phyloP scores from a whole-genome alignment of 2,113 vertebrate species.

The Pseudorhombus dupliciocellatus region DNA sequence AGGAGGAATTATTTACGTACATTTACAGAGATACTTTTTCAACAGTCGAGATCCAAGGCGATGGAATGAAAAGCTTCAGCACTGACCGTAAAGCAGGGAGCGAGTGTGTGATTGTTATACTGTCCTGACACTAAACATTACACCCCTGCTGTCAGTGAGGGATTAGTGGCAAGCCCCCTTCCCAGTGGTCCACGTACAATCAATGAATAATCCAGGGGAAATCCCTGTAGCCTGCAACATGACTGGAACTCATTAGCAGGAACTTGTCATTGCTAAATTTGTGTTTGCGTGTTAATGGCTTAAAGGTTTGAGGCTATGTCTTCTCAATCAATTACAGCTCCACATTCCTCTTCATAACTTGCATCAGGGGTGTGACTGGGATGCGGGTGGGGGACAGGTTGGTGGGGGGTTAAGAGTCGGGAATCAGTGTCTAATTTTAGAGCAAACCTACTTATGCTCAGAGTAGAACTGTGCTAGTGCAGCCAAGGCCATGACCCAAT shows the following conservation, averaged over 20 bases:
- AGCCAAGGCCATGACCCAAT: conserved; percentile 75
- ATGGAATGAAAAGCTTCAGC: neutral
- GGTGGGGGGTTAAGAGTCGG: conserved; percentile 70
- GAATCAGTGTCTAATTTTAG: conserved; percentile 78
- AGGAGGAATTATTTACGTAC: neutral
- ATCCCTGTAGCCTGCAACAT: conserved; percentile 57
- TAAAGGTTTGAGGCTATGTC: conserved; percentile 3
- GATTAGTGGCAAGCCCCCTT: conserved; percentile 60
- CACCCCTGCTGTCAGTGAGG: conserved; percentile 23
- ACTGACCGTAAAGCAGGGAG: neutral
- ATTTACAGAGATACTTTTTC: neutral
- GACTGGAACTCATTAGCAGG: conserved; percentile 37
- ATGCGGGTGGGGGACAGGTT: conserved; percentile 27
- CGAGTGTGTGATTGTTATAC: conserved; percentile 9
- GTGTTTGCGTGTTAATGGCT: neutral
- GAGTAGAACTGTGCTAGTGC: conserved; percentile 71
- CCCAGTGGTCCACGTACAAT: conserved; percentile 55
- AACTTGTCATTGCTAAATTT: conserved; percentile 35
- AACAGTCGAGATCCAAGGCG: too few species aligned
- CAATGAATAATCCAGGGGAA: conserved; percentile 67
- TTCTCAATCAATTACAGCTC: neutral
- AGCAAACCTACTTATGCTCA: conserved; percentile 73
- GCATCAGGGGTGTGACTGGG: conserved; percentile 2
- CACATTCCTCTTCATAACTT: neutral
- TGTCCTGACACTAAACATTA: conserved; percentile 10